A percentile compares a stretch with the other conserved stretches of the same genome.
Evolutionary conservation across 2,888 invertebrate species (phyloP).

Genomic region (Stenolophus ochropezus): DNA sequence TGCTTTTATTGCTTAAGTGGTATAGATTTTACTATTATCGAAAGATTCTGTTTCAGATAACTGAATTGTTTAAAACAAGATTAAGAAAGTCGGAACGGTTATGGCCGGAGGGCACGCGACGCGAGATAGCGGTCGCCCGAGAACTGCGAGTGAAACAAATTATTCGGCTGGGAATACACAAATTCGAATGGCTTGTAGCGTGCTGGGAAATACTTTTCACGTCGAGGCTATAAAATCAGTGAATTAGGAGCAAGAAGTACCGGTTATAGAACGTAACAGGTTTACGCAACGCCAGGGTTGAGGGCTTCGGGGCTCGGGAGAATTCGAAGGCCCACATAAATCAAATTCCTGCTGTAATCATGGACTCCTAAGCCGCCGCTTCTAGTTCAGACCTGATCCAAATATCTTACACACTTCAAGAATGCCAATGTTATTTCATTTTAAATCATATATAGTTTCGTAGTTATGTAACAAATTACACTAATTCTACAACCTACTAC

Average conservation of each 20-base stretch:
- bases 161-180: conserved; percentile 54
- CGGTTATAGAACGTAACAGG: conserved; percentile 46
- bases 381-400: conserved; percentile 12
- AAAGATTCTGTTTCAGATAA: conserved; percentile 59
- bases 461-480: neutral
- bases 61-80: conserved; percentile 60
- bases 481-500: neutral
- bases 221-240: conserved; percentile 41
- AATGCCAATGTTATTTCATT: conserved; percentile 25
- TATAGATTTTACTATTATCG: conserved; percentile 60
- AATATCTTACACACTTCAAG: neutral
- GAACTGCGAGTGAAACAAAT: conserved; percentile 53
- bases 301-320: neutral
- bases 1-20: conserved; percentile 59
- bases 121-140: conserved; percentile 10
- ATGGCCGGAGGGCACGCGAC: conserved; percentile 54
- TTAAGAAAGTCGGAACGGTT: conserved; percentile 57
- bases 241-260: conserved; percentile 46
- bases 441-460: neutral
- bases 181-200: conserved; percentile 53
- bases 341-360: conserved; percentile 32
- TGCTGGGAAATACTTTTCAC: conserved; percentile 55
- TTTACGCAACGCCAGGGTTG: conserved; percentile 14
- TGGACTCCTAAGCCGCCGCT: conserved; percentile 1
- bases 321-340: conserved; percentile 24